These are phyloP conservation scores for Patella ulyssiponensis DNA, from an alignment of 2,888 invertebrate genomes.

Conservation along the genomic window DNA sequence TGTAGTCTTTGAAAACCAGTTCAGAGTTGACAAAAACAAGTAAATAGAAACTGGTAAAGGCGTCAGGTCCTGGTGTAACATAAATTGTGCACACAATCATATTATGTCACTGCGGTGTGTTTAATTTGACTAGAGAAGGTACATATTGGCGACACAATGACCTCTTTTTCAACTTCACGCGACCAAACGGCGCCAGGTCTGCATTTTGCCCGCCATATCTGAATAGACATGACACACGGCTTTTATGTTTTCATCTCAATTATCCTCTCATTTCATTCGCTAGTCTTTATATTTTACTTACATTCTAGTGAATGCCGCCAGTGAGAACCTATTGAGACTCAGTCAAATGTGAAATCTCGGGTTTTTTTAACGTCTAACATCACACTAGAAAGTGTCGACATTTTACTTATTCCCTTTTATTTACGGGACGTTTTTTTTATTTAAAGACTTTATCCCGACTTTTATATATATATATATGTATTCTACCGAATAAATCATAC, in stretches of 20 bases:
- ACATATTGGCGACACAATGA: slow-evolving; percentile 5
- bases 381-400: slow-evolving; percentile 2
- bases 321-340: slow-evolving; percentile 9
- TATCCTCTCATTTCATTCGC: slow-evolving; percentile 3
- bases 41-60: too few relatives aligned
- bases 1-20: too few relatives aligned
- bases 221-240: neutral
- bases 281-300: slow-evolving; percentile 4
- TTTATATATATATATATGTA: too few relatives aligned
- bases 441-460: too few relatives aligned
- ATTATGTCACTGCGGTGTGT: neutral
- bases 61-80: neutral
- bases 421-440: neutral
- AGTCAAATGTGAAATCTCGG: slow-evolving; percentile 18
- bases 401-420: neutral
- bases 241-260: slow-evolving; percentile 7
- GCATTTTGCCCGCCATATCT: slow-evolving; percentile 9
- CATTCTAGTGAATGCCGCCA: neutral
- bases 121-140: slow-evolving; percentile 5
- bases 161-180: slow-evolving; percentile 11
- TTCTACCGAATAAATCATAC: too few relatives aligned
- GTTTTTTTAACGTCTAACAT: slow-evolving; percentile 9
- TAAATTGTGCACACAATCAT: slow-evolving; percentile 5
- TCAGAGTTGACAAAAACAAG: too few relatives aligned
- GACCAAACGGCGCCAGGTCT: neutral